Evolutionary conservation across 2,113 vertebrate genomes (phyloP), one percentile per base, ranked within the genome.

Genomic region (Oreochromis aureus): DNA sequence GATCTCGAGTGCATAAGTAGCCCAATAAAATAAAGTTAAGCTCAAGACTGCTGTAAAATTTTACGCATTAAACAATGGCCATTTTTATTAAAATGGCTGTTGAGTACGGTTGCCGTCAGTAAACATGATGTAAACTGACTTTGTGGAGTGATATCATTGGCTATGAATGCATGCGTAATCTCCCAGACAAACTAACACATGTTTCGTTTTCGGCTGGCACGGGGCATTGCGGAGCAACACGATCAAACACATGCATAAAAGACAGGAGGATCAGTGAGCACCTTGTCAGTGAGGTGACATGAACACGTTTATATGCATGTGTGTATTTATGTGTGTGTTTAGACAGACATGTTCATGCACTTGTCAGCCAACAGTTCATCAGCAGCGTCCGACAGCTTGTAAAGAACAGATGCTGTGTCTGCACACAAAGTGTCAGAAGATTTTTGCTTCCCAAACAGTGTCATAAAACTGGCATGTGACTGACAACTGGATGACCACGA

Each of bases 331-430:
- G 84, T 84, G 69, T 89, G 80, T 79, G 87, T 84, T 55, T 76
- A 11, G 66, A 34, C 53, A 0, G 88, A 82, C 87, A 78, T 89
- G 82, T 48, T 76, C 81, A 86, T 89, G 88, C 69, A 84, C 92
- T 82, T 82, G 83, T 95, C 94, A 92, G 91, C 88, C 84, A 82
- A 91, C 95, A 95, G 92, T 87, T 94, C 88, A 90, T 96, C 93
- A 88, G 91, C 69, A 71, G 69, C 86, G 71, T 87, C 83, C 85
- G 8, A 79, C 94, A 95, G 92, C 82, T 89, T 92, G 94, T 96
- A 95, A 96, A 96, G 93, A 84, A 81, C 86, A 87, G 90, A 89
- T 87, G 63, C 66, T 2, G 58, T 58, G 85, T 91, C 86, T 81
- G 58, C 86, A 81, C 18, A n/a, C 16, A 66, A 54, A 82, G 32